A percentile compares a stretch with the other conserved stretches of the same genome.
Conservation (phyloP, 1,140 invertebrate species). For the Polypedilum pembai region DNA sequence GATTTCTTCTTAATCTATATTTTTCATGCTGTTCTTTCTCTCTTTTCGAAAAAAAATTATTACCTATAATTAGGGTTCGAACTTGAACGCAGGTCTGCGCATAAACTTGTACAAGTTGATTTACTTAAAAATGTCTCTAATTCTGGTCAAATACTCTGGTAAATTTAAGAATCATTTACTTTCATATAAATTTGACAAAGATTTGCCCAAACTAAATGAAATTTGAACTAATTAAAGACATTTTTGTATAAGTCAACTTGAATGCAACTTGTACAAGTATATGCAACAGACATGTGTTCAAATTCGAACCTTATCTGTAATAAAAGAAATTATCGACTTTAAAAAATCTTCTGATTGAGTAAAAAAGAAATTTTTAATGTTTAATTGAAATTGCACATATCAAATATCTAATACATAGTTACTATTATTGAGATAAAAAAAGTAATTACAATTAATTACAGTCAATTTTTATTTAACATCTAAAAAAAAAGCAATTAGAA, state of each 20-base stretch:
- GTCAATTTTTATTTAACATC: slow-evolving; percentile 18
- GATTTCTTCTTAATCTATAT: background rate
- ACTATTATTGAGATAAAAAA: background rate
- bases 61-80: background rate
- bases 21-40: background rate
- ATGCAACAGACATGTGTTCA: too few species aligned
- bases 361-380: background rate
- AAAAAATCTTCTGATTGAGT: background rate
- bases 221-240: too few species aligned
- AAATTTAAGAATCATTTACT: too few species aligned
- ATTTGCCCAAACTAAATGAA: too few species aligned
- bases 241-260: too few species aligned
- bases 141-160: too few species aligned
- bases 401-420: background rate
- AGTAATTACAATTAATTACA: slow-evolving; percentile 19
- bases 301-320: too few species aligned
- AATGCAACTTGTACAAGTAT: too few species aligned
- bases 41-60: background rate
- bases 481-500: background rate
- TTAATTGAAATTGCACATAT: slow-evolving; percentile 15
- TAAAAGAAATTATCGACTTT: background rate
- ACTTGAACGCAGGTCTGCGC: background rate
- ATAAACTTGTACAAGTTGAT: too few species aligned
- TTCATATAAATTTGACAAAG: too few species aligned
- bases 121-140: too few species aligned